phyloP scores from a whole-genome alignment of 2,888 invertebrate genomes.

The Heliconius charithonia region DNA sequence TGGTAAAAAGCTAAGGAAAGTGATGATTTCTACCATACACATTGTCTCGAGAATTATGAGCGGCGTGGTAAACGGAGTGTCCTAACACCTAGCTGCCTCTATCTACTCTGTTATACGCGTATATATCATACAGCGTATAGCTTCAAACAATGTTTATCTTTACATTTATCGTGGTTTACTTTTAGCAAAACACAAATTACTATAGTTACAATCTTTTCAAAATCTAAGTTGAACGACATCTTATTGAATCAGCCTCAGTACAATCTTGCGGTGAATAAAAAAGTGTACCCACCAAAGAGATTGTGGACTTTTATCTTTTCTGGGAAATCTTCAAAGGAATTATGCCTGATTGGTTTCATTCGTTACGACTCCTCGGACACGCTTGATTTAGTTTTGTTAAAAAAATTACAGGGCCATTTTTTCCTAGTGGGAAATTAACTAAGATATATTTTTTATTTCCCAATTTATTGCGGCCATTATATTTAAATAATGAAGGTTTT shows the following conservation, averaged over 20 bases:
- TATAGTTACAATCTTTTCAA: conserved; percentile 40
- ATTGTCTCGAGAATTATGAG: no score
- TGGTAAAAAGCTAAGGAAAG: no score
- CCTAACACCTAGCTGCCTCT: no score
- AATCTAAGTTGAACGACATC: conserved; percentile 44
- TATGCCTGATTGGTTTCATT: conserved; percentile 55
- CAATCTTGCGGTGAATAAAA: conserved; percentile 48
- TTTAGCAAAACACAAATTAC: conserved; percentile 22
- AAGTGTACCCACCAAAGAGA: conserved; percentile 50
- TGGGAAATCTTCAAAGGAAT: conserved; percentile 50
- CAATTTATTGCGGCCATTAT: neutral
- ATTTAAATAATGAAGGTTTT: conserved; percentile 3
- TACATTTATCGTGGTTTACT: neutral
- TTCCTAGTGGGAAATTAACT: conserved; percentile 29
- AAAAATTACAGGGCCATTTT: conserved; percentile 41
- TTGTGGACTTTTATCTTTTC: conserved; percentile 51
- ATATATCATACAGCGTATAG: neutral
- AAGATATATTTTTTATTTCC: conserved; percentile 3
- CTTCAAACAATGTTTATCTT: neutral
- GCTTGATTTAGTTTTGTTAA: conserved; percentile 48
- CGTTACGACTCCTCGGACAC: conserved; percentile 47
- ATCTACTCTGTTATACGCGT: no score
- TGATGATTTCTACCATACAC: no score
- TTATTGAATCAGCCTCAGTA: conserved; percentile 48
- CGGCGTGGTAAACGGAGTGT: no score